Percentiles rank a stretch among this genome's conserved stretches.
Conservation (phyloP, 2,797 vertebrate species). For the Zenarchopterus dispar region DNA sequence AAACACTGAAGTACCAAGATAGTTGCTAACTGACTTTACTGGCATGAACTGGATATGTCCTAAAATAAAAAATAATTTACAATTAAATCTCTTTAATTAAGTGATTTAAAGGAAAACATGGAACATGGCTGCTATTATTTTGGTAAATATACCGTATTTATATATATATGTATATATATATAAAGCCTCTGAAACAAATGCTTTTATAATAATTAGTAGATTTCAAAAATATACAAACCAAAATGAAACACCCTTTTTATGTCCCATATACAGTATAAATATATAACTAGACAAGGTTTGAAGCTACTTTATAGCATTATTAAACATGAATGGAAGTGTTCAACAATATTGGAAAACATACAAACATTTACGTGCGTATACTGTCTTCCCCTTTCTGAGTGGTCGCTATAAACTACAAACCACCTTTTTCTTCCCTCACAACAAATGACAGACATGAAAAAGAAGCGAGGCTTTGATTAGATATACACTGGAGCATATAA, state of each 20-base stretch:
- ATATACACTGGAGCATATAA: no score
- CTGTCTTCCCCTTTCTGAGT: slow-evolving; percentile 72
- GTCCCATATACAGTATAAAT: slow-evolving; percentile 89
- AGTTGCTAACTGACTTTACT: slow-evolving; percentile 55
- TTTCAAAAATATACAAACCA: slow-evolving; percentile 95
- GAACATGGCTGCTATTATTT: slow-evolving; percentile 71
- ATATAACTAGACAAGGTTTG: slow-evolving; percentile 84
- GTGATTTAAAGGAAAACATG: slow-evolving; percentile 66
- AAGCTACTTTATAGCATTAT: slow-evolving; percentile 71
- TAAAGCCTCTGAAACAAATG: slow-evolving; percentile 78
- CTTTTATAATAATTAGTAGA: slow-evolving; percentile 79
- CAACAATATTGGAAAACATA: slow-evolving; percentile 71
- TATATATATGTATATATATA: slow-evolving; percentile 27
- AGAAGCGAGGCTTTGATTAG: slow-evolving; percentile 53
- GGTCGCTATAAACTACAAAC: slow-evolving; percentile 55
- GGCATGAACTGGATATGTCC: slow-evolving; percentile 63
- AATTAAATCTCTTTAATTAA: slow-evolving; percentile 79
- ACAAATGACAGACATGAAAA: slow-evolving; percentile 46
- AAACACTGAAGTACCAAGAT: slow-evolving; percentile 53
- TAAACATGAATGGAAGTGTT: slow-evolving; percentile 79
- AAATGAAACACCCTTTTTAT: slow-evolving; percentile 86
- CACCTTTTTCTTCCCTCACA: slow-evolving; percentile 24
- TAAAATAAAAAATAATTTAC: slow-evolving; percentile 82
- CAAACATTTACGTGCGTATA: slow-evolving; percentile 49
- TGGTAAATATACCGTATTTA: slow-evolving; percentile 63